Conservation (phyloP, 2,113 vertebrate species). For the Numida meleagris region DNA sequence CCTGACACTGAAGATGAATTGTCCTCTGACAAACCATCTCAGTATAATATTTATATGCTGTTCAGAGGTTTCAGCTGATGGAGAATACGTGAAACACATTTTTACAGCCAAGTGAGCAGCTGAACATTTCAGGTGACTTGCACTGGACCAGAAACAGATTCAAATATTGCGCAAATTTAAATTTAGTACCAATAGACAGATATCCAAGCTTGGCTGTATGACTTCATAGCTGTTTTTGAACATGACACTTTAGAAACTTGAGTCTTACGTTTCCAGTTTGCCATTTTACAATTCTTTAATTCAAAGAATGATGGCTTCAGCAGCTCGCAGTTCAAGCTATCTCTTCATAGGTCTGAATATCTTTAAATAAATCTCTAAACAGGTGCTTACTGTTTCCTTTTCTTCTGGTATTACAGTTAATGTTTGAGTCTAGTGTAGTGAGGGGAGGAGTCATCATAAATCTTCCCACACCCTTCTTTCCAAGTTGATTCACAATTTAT, state of each 20-base stretch:
- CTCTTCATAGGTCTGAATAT: not conserved
- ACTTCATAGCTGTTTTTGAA: not conserved
- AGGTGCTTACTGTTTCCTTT: not conserved
- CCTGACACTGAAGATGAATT: not conserved
- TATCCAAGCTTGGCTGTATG: not conserved
- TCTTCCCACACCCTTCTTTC: not conserved
- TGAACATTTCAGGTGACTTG: not conserved
- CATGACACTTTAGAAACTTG: not conserved
- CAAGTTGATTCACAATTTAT: constrained; percentile 50
- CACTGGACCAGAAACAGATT: not conserved
- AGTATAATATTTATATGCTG: not conserved
- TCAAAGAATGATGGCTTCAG: not conserved
- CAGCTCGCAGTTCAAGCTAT: not conserved
- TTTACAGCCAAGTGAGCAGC: not conserved
- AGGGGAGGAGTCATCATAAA: constrained; percentile 9
- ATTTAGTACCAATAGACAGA: not conserved
- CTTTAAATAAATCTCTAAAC: not conserved
- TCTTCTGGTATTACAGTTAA: not conserved
- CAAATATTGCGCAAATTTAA: not conserved
- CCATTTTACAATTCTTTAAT: not conserved
- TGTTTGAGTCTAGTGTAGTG: not conserved
- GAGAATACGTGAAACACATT: not conserved
- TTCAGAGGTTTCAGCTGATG: not conserved
- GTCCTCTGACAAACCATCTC: not conserved
- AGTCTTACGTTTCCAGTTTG: not conserved